phyloP scores from a whole-genome alignment of 1,140 invertebrate genomes.

The Cydia strobilella region DNA sequence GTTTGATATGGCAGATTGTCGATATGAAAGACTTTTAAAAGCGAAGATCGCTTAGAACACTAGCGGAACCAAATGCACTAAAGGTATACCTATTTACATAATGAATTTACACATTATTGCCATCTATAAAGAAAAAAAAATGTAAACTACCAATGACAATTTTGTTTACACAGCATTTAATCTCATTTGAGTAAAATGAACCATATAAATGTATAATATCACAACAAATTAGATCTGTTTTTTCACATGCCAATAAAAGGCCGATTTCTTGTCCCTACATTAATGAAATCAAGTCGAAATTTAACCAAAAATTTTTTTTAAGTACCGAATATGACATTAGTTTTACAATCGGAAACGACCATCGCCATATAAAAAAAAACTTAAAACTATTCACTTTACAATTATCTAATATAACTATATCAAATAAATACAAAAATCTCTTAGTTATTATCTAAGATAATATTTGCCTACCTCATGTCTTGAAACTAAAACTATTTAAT shows the following conservation, averaged over 20 bases:
- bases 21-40: conserved; percentile 76
- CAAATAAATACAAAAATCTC: conserved; percentile 80
- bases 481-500: conserved; percentile 75
- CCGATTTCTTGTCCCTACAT: neutral
- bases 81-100: conserved; percentile 68
- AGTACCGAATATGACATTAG: conserved; percentile 70
- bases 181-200: conserved; percentile 75
- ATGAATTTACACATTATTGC: conserved; percentile 56
- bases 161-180: conserved; percentile 60
- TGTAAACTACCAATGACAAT: conserved; percentile 54
- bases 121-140: conserved; percentile 44
- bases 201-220: conserved; percentile 56
- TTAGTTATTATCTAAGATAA: conserved; percentile 75
- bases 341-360: conserved; percentile 66
- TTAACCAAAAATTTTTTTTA: conserved; percentile 69
- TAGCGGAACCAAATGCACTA: conserved; percentile 76
- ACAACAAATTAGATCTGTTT: conserved; percentile 71
- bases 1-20: conserved; percentile 80
- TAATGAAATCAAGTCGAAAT: conserved; percentile 38
- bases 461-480: conserved; percentile 76
- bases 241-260: conserved; percentile 36
- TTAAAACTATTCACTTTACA: conserved; percentile 76
- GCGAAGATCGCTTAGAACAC: conserved; percentile 66
- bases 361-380: conserved; percentile 76
- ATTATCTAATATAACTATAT: conserved; percentile 80